Base-by-base conservation (phyloP, 2,888 invertebrate genomes). In the Sesia apiformis region DNA sequence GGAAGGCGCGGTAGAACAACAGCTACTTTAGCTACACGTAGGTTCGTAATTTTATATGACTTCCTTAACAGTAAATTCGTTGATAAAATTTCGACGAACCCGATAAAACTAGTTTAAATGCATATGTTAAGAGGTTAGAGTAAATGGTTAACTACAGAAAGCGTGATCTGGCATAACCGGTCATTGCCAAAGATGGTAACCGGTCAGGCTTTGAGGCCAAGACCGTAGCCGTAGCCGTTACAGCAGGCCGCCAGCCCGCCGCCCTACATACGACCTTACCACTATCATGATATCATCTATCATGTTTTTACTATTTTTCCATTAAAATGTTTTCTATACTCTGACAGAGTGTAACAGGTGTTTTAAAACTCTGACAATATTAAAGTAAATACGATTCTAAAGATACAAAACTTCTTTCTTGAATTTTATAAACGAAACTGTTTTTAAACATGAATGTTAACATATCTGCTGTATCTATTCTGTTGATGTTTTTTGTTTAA, bases 161-260 rank as follows among this genome's bases (percentile, higher is more conserved):
- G 67, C 59, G 68, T 74, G 74, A 73, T 76, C 74, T 72, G 67
- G 67, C 67, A 59, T 76, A 87, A 87, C 88, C 88, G 86, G 88
- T 87, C 76, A 72, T 67, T 66, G 61, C 78, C 86, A 80, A 84
- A 86, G 81, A 87, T 80, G 87, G 86, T 67, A 82, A 80, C 85
- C 79, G 82, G 78, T 80, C 76, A 70, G 70, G 70, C 74, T 81
- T 79, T 79, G 81, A 81, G 88, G 84, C 80, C 85, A 81, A 80
- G 76, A 76, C 71, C 76, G 67, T 40, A 40, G 66, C 71, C 76
- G 67, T 40, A 40, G 66, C 63, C 64, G 64, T 62, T 62, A 62
- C 60, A 59, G 1, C 7, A 49, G 51, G 57, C 60, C 59, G 54
- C 58, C 59, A 58, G 57, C 53, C 61, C 63, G 63, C 58, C 70